phyloP scores from a whole-genome alignment of 2,888 invertebrate genomes.

The Drosophila siamana region DNA sequence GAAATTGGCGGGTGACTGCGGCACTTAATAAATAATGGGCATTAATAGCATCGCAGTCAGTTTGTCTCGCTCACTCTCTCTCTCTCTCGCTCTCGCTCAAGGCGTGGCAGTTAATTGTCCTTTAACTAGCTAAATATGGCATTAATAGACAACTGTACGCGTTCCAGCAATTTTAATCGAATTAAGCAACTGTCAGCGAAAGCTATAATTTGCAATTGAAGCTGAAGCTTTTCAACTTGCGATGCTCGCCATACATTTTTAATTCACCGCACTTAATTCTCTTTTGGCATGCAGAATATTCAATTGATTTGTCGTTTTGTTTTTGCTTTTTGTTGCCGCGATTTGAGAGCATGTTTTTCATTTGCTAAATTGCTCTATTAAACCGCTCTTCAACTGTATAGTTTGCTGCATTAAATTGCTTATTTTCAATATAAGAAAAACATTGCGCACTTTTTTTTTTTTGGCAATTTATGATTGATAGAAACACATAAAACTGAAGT shows the following conservation, averaged over 20 bases:
- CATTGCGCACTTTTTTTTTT: no score
- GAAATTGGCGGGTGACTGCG: constrained; percentile 25
- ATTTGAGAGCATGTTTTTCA: no score
- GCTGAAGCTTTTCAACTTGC: not conserved
- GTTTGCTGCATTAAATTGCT: no score
- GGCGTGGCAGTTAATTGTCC: not conserved
- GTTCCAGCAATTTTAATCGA: constrained; percentile 10
- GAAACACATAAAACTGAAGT: no score
- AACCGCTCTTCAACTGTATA: no score
- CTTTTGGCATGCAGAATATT: not conserved
- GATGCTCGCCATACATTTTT: not conserved
- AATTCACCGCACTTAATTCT: not conserved
- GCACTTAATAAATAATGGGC: constrained; percentile 68
- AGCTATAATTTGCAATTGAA: not conserved
- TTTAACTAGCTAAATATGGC: constrained; percentile 6
- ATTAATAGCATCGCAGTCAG: constrained; percentile 44
- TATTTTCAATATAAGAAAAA: no score
- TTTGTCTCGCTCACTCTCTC: not conserved
- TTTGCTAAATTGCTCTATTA: no score
- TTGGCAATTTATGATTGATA: no score
- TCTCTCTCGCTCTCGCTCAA: not conserved
- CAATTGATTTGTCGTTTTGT: no score
- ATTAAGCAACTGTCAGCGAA: not conserved
- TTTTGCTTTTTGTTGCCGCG: no score
- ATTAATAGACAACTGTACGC: not conserved